Evolutionary conservation across 2,113 vertebrate species (phyloP).

Genomic region (Caranx ignobilis): DNA sequence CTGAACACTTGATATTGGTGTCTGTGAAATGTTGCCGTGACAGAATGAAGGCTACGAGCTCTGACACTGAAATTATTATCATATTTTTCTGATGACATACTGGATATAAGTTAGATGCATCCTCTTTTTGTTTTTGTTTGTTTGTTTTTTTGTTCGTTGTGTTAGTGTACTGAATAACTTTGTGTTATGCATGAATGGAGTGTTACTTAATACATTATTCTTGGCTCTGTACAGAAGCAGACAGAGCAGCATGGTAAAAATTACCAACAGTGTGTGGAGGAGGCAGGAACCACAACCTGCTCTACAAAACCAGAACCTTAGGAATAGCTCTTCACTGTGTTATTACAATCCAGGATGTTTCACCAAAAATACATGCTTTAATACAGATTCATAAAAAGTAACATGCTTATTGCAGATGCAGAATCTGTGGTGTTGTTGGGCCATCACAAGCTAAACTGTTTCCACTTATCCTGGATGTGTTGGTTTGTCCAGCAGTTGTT

Average conservation of each 20-base stretch:
- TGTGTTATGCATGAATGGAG: conserved; percentile 10
- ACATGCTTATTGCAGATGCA: not conserved
- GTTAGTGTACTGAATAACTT: not conserved
- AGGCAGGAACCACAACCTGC: not conserved
- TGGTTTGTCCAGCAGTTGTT: not conserved
- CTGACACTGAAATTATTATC: not conserved
- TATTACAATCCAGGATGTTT: not conserved
- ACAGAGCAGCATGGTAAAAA: not conserved
- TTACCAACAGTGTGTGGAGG: not conserved
- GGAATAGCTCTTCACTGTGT: not conserved
- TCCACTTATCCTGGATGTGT: not conserved
- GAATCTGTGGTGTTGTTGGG: not conserved
- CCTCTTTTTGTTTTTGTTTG: conserved; percentile 1
- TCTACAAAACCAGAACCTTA: not conserved
- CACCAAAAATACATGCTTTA: not conserved
- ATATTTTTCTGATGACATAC: not conserved
- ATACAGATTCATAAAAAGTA: no score
- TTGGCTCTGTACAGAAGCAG: not conserved
- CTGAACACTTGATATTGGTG: not conserved
- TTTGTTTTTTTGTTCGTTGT: not conserved
- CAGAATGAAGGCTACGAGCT: not conserved
- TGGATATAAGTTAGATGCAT: not conserved
- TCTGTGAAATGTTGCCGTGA: not conserved
- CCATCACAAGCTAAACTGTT: no score
- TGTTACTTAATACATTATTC: conserved; percentile 8